Percentiles rank a stretch among this genome's conserved stretches.
Evolutionary conservation across 1,140 invertebrate genomes (phyloP).

Genomic region (Panulirus ornatus): DNA sequence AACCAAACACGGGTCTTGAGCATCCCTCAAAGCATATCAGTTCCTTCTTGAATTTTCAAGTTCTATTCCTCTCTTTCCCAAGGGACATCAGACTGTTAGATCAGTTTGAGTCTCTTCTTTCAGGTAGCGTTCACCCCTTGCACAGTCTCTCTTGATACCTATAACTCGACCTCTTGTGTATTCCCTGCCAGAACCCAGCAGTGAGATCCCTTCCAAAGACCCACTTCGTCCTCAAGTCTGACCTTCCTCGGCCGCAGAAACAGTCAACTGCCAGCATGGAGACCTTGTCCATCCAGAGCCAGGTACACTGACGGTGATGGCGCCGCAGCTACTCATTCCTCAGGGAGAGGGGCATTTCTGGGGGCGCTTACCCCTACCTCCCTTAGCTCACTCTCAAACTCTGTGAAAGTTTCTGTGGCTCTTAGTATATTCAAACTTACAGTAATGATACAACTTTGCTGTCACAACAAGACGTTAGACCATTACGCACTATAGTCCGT

Average conservation of each 20-base stretch:
- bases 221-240: constrained; percentile 48
- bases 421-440: constrained; percentile 28
- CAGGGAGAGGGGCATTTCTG: constrained; percentile 6
- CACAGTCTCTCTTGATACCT: background rate
- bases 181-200: constrained; percentile 54
- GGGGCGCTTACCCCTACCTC: constrained; percentile 17
- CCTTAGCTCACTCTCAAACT: constrained; percentile 1
- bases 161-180: constrained; percentile 21
- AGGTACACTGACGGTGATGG: constrained; percentile 54
- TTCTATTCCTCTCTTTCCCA: background rate
- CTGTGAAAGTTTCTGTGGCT: constrained; percentile 31
- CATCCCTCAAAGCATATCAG: background rate
- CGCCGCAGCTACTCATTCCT: constrained; percentile 1
- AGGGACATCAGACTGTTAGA: background rate
- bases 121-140: background rate
- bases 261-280: constrained; percentile 40
- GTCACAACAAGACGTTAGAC: background rate
- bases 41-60: background rate
- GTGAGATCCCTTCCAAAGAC: constrained; percentile 65
- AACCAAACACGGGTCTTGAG: background rate
- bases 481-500: constrained; percentile 42
- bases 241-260: constrained; percentile 41
- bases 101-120: background rate
- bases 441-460: constrained; percentile 27
- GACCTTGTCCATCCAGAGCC: constrained; percentile 59